These are phyloP conservation scores for Eilema griseolum DNA, from an alignment of 2,888 invertebrate species.

Conservation along the genomic window DNA sequence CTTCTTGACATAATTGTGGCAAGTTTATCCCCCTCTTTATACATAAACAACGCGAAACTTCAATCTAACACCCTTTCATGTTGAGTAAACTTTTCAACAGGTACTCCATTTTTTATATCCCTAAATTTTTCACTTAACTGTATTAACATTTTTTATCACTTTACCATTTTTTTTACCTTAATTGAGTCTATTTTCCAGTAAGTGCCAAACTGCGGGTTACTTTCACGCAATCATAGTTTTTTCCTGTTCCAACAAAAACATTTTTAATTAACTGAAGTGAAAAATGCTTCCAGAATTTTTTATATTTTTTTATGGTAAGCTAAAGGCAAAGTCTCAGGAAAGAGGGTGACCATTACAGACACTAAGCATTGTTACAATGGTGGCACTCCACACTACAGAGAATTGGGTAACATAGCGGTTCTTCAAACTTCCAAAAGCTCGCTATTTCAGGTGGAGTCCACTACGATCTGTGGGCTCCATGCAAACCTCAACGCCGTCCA, in stretches of 20 bases:
- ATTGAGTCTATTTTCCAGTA: not conserved
- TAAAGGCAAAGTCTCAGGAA: no score
- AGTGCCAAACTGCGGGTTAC: not conserved
- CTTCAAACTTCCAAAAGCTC: no score
- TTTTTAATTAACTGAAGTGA: not conserved
- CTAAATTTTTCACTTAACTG: not conserved
- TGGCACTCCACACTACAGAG: no score
- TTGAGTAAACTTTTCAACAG: not conserved
- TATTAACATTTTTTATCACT: conserved; percentile 5
- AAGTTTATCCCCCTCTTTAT: not conserved
- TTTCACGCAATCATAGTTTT: not conserved
- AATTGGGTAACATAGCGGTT: no score
- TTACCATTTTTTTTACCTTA: not conserved
- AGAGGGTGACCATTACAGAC: no score
- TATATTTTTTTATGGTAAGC: no score
- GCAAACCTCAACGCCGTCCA: no score
- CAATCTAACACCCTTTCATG: not conserved
- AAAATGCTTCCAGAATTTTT: no score
- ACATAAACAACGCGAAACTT: not conserved
- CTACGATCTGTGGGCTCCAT: no score
- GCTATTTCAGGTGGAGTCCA: no score
- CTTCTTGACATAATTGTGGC: not conserved
- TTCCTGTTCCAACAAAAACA: not conserved
- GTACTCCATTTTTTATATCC: not conserved
- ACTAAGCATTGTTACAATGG: no score